Evolutionary conservation across 2,888 invertebrate species (phyloP), one percentile per base, ranked within the genome.

Genomic region (Xestia sexstrigata): DNA sequence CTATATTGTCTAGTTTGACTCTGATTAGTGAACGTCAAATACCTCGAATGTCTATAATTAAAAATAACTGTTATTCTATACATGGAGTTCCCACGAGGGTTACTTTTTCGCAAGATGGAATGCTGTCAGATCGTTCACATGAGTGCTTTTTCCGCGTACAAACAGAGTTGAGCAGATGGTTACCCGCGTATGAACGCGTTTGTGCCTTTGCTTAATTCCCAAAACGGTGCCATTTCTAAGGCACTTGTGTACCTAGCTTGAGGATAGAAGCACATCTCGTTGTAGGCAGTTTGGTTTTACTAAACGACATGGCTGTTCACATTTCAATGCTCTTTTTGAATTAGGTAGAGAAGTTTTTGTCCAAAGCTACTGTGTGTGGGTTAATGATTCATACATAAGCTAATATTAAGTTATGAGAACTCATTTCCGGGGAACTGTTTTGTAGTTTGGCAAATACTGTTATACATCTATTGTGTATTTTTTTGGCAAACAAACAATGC

Each of bases 121-220:
- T 35, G 35, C n/a, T 65, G 35, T 20, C 35, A 68, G 9, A 11
- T 17, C 11, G 35, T 52, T 35, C 35, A 17, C 35, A 55, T 30
- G 52, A 60, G 20, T 58, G 75, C 17, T 13, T 60, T 73, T 74
- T 26, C 35, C 15, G 42, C n/a, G 35, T 74, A 35, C 45, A 58
- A 45, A 58, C 15, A 30, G 30, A 60, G 20, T 15, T 2, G 65
- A 65, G n/a, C 49, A 79, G 60, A 60, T 62, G 45, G 47, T 4
- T 58, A 35, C 8, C n/a, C 52, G 66, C 7, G 35, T 77, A 42
- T 70, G 42, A 60, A 80, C 26, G 49, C 52, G 26, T 52, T 45
- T 52, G 60, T 42, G 35, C 35, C 15, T 78, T 72, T 62, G 17
- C 17, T 62, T 17, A 80, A 35, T 42, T 52, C 30, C 17, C 52